phyloP scores from a whole-genome alignment of 2,113 vertebrate species.

The Zeus faber region DNA sequence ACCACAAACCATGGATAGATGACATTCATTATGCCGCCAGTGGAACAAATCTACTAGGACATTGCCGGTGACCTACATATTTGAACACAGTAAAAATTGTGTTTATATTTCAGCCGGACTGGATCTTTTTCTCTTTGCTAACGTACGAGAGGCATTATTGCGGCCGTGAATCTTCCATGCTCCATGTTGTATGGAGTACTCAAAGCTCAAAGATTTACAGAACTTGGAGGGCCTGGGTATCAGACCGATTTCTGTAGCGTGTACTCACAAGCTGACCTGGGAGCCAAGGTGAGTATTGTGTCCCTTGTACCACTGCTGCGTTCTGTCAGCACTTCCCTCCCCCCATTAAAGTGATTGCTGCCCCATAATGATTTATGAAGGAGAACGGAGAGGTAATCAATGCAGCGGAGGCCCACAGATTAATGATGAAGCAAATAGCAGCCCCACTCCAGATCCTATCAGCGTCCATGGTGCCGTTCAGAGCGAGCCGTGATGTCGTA shows the following conservation, averaged over 20 bases:
- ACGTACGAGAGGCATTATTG: too few relatives aligned
- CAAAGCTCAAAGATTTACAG: not conserved
- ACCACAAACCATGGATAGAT: constrained; percentile 42
- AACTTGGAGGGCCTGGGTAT: too few relatives aligned
- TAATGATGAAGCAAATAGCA: constrained; percentile 63
- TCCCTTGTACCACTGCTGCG: constrained; percentile 21
- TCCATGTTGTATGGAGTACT: not conserved
- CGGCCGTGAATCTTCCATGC: too few relatives aligned
- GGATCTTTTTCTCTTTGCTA: too few relatives aligned
- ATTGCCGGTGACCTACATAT: constrained; percentile 5
- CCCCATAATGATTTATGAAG: constrained; percentile 60
- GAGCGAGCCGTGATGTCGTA: constrained; percentile 23
- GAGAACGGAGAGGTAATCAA: constrained; percentile 54
- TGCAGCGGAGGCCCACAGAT: constrained; percentile 52
- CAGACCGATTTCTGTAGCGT: not conserved
- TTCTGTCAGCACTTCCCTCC: constrained; percentile 55
- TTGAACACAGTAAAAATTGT: not conserved
- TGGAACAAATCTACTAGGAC: constrained; percentile 20
- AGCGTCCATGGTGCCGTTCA: constrained; percentile 23
- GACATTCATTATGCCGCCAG: constrained; percentile 32
- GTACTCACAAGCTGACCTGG: constrained; percentile 4
- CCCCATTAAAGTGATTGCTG: constrained; percentile 49
- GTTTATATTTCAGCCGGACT: too few relatives aligned
- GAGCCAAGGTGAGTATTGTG: constrained; percentile 28
- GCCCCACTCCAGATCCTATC: constrained; percentile 35